Conservation (phyloP, 1,140 invertebrate genomes). For the Stenopsyche tienmushanensis region DNA sequence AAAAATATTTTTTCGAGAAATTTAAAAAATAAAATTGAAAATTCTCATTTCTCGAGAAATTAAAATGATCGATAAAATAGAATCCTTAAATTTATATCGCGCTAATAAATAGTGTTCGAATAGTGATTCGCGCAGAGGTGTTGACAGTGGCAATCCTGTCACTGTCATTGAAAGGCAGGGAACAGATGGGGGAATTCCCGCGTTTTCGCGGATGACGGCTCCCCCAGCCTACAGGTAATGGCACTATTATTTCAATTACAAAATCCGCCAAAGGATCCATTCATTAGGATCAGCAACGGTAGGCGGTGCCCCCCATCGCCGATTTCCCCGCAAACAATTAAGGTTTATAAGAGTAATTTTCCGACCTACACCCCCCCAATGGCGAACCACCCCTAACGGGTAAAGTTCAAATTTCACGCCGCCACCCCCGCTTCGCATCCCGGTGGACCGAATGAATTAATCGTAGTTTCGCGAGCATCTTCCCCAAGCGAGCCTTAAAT, state of each 20-base stretch:
- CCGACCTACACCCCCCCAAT: conserved; percentile 2
- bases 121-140: too few species aligned
- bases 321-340: conserved; percentile 31
- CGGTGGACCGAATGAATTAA: conserved; percentile 29
- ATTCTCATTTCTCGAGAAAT: too few species aligned
- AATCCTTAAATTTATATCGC: too few species aligned
- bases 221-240: too few species aligned
- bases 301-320: background rate
- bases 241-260: conserved; percentile 27
- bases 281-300: conserved; percentile 26
- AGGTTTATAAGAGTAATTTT: conserved; percentile 31
- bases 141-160: too few species aligned
- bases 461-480: conserved; percentile 30
- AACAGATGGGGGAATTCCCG: too few species aligned
- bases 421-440: background rate
- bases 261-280: conserved; percentile 26
- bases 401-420: conserved; percentile 25
- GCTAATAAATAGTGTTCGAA: too few species aligned
- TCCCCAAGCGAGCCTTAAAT: conserved; percentile 30
- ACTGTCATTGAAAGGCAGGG: too few species aligned
- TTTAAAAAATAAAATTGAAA: too few species aligned
- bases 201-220: too few species aligned
- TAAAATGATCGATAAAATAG: too few species aligned
- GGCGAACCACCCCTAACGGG: background rate
- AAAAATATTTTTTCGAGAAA: too few species aligned